Evolutionary conservation across 2,888 invertebrate species (phyloP).

Genomic region (Endomychus coccineus): DNA sequence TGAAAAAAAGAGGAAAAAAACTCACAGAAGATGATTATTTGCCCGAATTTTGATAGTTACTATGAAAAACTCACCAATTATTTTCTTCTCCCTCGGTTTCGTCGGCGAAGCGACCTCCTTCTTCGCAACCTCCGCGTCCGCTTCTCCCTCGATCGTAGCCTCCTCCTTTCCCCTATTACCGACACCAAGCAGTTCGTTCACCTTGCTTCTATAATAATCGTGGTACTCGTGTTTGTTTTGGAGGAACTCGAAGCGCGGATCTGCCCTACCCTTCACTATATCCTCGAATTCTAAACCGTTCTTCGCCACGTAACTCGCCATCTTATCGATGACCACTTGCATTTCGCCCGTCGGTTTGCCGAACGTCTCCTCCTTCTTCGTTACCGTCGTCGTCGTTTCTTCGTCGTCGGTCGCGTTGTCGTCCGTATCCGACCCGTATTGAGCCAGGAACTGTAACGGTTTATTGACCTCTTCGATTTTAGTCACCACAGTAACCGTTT

Average conservation of each 20-base stretch:
- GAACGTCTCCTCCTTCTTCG: slow-evolving; percentile 16
- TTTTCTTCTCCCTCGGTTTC: slow-evolving; percentile 34
- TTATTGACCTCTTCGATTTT: slow-evolving; percentile 23
- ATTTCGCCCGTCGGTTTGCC: slow-evolving; percentile 72
- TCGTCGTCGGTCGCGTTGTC: slow-evolving; percentile 25
- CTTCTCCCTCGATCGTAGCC: slow-evolving; percentile 32
- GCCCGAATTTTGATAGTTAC: too few species aligned
- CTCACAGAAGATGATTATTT: too few species aligned
- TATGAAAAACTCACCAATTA: slow-evolving; percentile 33
- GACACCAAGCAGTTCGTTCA: slow-evolving; percentile 43
- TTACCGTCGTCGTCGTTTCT: slow-evolving; percentile 18
- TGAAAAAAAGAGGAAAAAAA: too few species aligned
- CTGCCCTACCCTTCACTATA: slow-evolving; percentile 74
- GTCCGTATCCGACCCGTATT: slow-evolving; percentile 39
- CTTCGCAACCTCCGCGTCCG: slow-evolving; percentile 36
- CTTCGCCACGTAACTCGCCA: slow-evolving; percentile 92
- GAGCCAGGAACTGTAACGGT: slow-evolving; percentile 31
- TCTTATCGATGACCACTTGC: slow-evolving; percentile 87
- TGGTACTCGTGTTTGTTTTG: slow-evolving; percentile 69
- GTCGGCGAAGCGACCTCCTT: slow-evolving; percentile 26
- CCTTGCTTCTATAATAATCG: slow-evolving; percentile 71
- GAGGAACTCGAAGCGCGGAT: slow-evolving; percentile 82
- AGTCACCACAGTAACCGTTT: not conserved
- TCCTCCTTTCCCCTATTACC: slow-evolving; percentile 14
- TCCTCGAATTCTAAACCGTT: slow-evolving; percentile 92